Evolutionary conservation across 2,113 vertebrate genomes (phyloP), one percentile per base, ranked within the genome.

Genomic region (Rhipidura dahli): DNA sequence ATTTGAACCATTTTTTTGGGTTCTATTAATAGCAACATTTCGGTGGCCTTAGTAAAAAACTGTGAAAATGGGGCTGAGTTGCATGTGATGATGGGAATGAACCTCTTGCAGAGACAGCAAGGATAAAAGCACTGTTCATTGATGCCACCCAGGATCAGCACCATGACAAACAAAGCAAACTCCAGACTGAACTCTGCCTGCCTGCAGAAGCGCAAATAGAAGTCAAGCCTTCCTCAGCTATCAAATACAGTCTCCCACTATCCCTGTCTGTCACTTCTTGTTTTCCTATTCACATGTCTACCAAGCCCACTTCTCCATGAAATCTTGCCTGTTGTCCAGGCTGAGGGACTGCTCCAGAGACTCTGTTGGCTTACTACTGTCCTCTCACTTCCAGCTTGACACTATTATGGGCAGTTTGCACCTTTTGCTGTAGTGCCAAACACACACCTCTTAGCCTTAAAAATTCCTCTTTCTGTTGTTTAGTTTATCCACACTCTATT

Each of bases 271-370:
- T 42, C 51, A 39, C 64, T 63, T 81, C 15, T 20, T 27, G 24
- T 73, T 91, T 79, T 56, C 17, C 50, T 35, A 18, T 45, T 65
- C 24, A 6, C 6, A 22, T 7, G 11, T 42, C 61, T 85, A n/a
- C 40, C 57, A 76, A 64, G 31, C 28, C 23, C 45, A 13, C 16
- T 56, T 49, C 61, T 66, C 21, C 27, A 10, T 1, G 2, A 39
- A 0, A 0, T 49, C 49, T 69, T 61, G 33, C 37, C 40, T 2
- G 1, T 14, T 15, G 16, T 13, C 17, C 44, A 51, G 69, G 19
- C 77, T 66, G 40, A 82, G 37, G 13, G 26, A 15, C 31, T 75
- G 54, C 15, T 90, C 6, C 59, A 42, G 19, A 65, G 21, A 31
- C 35, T 28, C 51, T 15, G 3, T 5, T 54, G 30, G 9, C 35